A percentile compares a stretch with the other conserved stretches of the same genome.
Evolutionary conservation across 1,140 invertebrate species (phyloP).

Genomic region (Globodera rostochiensis): DNA sequence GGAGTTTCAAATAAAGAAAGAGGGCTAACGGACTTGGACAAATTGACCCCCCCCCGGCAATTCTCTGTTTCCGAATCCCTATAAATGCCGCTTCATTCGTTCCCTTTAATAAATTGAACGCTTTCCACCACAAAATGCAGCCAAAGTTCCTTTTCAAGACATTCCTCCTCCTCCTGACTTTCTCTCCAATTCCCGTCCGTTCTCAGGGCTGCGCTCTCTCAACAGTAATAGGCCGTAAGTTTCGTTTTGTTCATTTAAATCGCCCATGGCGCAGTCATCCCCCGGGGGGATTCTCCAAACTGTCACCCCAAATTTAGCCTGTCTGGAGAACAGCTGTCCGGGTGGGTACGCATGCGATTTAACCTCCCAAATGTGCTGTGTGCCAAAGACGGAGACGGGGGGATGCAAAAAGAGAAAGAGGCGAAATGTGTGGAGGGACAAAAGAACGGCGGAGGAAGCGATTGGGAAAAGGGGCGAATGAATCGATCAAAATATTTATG

Average conservation of each 20-base stretch:
- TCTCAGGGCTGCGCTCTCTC: background rate
- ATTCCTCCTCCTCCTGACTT: background rate
- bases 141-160: background rate
- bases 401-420: slow-evolving; percentile 5
- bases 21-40: too few species aligned
- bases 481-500: too few species aligned
- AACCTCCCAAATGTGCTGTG: background rate
- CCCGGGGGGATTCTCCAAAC: too few species aligned
- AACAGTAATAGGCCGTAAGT: background rate
- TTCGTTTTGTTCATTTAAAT: background rate
- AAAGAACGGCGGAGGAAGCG: too few species aligned
- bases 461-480: too few species aligned
- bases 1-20: too few species aligned
- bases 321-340: background rate
- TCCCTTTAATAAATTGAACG: background rate
- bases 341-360: background rate
- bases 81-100: background rate
- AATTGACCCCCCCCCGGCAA: too few species aligned
- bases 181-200: background rate
- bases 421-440: too few species aligned
- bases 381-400: background rate
- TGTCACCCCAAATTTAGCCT: background rate
- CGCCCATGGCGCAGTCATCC: too few species aligned
- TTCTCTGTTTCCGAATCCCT: background rate
- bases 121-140: background rate